Evolutionary conservation across 2,888 invertebrate species (phyloP).

Genomic region (Apantesis nais): DNA sequence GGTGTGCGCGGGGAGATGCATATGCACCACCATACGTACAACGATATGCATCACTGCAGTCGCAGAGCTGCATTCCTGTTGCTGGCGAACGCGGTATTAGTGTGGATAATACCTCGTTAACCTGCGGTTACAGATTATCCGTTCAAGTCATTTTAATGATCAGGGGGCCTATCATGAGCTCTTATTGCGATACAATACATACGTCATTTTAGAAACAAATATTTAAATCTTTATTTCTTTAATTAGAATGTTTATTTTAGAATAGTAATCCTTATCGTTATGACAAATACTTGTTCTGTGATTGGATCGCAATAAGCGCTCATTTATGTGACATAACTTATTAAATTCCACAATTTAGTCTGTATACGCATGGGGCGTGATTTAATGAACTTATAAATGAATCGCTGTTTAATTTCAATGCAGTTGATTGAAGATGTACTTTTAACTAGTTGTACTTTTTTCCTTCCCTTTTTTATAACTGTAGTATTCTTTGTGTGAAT

Average conservation of each 20-base stretch:
- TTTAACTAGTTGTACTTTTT: not conserved
- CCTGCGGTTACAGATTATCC: conserved; percentile 2
- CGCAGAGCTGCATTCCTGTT: conserved; percentile 81
- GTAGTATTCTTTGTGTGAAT: not conserved
- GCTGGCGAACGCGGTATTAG: conserved; percentile 57
- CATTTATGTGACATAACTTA: not conserved
- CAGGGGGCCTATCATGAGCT: too few species aligned
- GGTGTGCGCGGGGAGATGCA: conserved; percentile 46
- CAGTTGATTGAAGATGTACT: not conserved
- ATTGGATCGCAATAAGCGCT: too few species aligned
- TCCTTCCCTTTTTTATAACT: not conserved
- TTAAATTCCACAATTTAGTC: not conserved
- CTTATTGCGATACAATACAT: too few species aligned
- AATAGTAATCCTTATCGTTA: too few species aligned
- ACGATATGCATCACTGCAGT: conserved; percentile 83
- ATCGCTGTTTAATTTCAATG: not conserved
- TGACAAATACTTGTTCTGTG: too few species aligned
- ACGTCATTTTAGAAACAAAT: too few species aligned
- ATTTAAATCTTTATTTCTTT: too few species aligned
- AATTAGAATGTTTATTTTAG: too few species aligned
- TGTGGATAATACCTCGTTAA: conserved; percentile 58
- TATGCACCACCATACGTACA: conserved; percentile 76
- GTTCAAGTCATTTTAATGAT: not conserved
- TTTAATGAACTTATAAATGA: not conserved
- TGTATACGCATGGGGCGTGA: not conserved